Base-by-base conservation (phyloP, 2,113 vertebrate genomes). In the Campylomormyrus numenius region DNA sequence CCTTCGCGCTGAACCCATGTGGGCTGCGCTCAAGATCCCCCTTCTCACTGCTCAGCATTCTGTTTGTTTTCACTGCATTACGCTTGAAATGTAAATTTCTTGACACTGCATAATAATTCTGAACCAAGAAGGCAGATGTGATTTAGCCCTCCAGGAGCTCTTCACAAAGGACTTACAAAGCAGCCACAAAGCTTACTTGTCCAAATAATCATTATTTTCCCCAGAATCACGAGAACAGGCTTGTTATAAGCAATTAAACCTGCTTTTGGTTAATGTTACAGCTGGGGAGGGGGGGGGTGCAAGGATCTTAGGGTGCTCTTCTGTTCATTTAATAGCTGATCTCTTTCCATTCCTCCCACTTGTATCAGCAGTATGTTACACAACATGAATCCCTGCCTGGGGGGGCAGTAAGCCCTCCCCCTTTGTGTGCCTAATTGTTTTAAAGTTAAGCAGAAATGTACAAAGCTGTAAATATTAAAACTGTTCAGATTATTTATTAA, bases 401-500 rank as follows among this genome's bases (percentile, higher is more conserved):
- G 45, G 58, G 17, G 66, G 46, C n/a, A 17, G 27, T 21, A 50
- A 70, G 74, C 46, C 88, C 74, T n/a, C 49, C 49, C 49, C 62
- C 62, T 88, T 74, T 48, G 66, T 88, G 88, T 88, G 88, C 88
- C 88, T 88, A 89, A 80, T 89, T 83, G 48, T 74, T 83, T 53
- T 77, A 89, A 53, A 74, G 42, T 49, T 46, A 53, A 83, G 62
- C 46, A 42, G 50, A 89, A 39, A 31, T 87, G 49, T 70, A 80
- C 35, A 89, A 89, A 89, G 77, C 35, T 89, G 88, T 89, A 89
- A 77, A 89, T 89, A 89, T 70, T 42, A 77, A 89, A 89, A 89
- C 48, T 80, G 70, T 89, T 48, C 35, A 80, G 2, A 88, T 88
- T 83, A 89, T 89, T 89, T 80, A 89, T 89, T 77, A 89, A 89